These are phyloP conservation scores for Caenorhabditis sinica DNA, from an alignment of 2,888 invertebrate genomes.

Conservation along the genomic window DNA sequence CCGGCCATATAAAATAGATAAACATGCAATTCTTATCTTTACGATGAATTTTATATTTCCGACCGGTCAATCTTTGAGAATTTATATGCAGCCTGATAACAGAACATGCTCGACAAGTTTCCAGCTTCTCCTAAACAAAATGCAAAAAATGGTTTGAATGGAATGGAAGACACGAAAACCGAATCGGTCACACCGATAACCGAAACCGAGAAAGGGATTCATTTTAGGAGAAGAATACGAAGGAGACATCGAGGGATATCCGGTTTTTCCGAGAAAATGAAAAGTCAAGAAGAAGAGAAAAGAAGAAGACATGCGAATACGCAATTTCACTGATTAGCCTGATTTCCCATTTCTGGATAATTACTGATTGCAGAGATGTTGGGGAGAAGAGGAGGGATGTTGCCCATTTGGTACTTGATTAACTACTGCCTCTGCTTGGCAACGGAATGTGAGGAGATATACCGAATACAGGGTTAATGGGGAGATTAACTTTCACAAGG, in stretches of 20 bases:
- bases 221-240: neutral
- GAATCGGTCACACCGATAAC: constrained; percentile 61
- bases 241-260: constrained; percentile 37
- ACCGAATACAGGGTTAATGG: too few relatives aligned
- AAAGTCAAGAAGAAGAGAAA: neutral
- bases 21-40: constrained; percentile 34
- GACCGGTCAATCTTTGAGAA: constrained; percentile 22
- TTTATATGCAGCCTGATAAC: neutral
- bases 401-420: constrained; percentile 1
- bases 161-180: neutral
- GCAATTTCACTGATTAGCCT: constrained; percentile 46
- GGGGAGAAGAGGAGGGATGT: neutral
- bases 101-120: neutral
- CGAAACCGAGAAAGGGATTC: constrained; percentile 44
- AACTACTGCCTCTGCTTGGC: too few relatives aligned
- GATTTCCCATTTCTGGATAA: constrained; percentile 30
- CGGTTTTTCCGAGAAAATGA: constrained; percentile 48
- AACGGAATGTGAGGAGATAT: too few relatives aligned
- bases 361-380: constrained; percentile 21
- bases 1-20: constrained; percentile 16
- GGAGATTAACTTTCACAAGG: neutral
- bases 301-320: constrained; percentile 2
- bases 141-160: neutral
- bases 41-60: constrained; percentile 10
- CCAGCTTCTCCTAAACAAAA: neutral